Evolutionary conservation across 2,113 vertebrate species (phyloP).

Genomic region (Ageneiosus marmoratus): DNA sequence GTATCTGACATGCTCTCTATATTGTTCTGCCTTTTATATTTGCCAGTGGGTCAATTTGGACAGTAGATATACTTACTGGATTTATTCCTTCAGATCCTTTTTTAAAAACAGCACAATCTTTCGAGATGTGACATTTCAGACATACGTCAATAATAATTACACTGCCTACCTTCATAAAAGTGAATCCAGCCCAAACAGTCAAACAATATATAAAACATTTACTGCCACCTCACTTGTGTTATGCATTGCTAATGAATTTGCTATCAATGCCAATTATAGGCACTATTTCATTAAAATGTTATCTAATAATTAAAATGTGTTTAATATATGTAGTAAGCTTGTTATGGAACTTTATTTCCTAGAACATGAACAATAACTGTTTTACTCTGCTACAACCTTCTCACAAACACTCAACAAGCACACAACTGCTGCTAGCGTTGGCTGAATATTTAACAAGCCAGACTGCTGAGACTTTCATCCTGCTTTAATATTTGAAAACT

Average conservation of each 20-base stretch:
- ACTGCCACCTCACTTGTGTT: background rate
- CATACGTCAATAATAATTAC: background rate
- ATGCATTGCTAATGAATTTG: background rate
- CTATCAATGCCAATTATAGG: background rate
- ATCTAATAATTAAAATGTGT: background rate
- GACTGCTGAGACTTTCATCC: constrained; percentile 16
- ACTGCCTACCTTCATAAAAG: background rate
- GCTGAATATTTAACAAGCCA: background rate
- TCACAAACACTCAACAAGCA: background rate
- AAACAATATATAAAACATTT: background rate
- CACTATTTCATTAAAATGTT: background rate
- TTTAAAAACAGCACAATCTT: background rate
- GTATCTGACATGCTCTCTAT: background rate
- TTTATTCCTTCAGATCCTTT: background rate
- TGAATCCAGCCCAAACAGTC: background rate
- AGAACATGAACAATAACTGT: background rate
- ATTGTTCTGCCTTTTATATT: background rate
- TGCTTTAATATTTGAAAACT: constrained; percentile 23
- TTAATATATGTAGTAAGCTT: background rate
- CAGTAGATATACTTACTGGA: background rate
- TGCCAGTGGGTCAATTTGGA: background rate
- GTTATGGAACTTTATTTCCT: background rate
- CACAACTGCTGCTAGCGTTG: background rate
- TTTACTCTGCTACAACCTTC: background rate
- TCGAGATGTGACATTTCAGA: background rate